Evolutionary conservation across 2,888 invertebrate species (phyloP), one percentile per base, ranked within the genome.

Genomic region (Eristalis pertinax): DNA sequence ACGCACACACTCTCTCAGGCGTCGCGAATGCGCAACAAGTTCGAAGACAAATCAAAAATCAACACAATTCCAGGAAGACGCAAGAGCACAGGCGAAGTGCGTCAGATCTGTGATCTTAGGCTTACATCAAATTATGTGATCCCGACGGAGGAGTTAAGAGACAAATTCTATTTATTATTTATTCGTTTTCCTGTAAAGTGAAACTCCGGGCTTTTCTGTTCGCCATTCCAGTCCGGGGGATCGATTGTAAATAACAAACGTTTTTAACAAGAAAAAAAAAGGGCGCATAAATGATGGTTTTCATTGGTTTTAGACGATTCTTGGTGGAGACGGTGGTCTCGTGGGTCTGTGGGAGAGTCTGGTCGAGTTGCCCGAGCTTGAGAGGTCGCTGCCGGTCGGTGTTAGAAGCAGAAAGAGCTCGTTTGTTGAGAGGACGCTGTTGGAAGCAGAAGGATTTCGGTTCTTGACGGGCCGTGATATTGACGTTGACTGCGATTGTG

Each of bases 101-200:
- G 68, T 35, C 62, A 67, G 60, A 79, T 84, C 87, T 87, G 87
- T 87, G 84, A 86, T 86, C 86, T 83, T 83, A 86, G 76, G 70
- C 62, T 86, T 86, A 83, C 74, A 78, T 78, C 50, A 58, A 82
- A 74, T 29, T 73, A 58, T 38, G 26, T 75, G 69, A 82, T 70
- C 70, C 67, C 4, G 1, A 5, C 22, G 35, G n/a, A 50, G 75
- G 81, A 75, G 69, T 58, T 70, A 75, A 82, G 76, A 72, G 63
- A 72, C 43, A 67, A 62, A 79, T 75, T 79, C 29, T 84, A 74
- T 84, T 72, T 79, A 78, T 86, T 83, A 72, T 75, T 74, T 73
- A 70, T 67, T 76, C 15, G 32, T n/a, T 35, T 65, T n/a, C 29
- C n/a, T 22, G 26, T 1, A 60, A 5, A 5, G 19, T 43, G 13